Conservation (phyloP, 2,113 vertebrate genomes). For the Deroptyus accipitrinus region DNA sequence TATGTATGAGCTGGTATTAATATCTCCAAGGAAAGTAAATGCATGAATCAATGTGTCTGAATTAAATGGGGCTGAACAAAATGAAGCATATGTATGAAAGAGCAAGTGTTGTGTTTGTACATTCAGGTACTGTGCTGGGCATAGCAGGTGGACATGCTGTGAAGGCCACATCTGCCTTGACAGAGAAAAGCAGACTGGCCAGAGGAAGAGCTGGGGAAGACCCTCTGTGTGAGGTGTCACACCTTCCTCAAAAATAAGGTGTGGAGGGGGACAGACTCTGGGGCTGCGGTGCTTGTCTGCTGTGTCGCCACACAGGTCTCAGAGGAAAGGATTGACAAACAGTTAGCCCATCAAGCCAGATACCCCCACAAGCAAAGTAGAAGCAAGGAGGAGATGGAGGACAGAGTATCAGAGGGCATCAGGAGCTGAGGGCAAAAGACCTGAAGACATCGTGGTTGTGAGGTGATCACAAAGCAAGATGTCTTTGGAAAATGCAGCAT, state of each 20-base stretch:
- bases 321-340: background rate
- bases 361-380: background rate
- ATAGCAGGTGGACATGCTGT: rapidly evolving
- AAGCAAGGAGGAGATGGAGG: background rate
- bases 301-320: background rate
- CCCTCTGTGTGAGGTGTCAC: rapidly evolving
- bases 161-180: background rate
- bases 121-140: background rate
- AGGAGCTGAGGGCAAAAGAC: background rate
- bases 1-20: constrained; percentile 43
- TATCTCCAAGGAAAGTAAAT: constrained; percentile 25
- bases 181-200: background rate
- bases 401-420: background rate
- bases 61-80: background rate
- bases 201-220: background rate
- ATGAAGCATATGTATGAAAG: background rate
- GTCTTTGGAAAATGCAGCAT: background rate
- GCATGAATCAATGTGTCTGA: constrained; percentile 4
- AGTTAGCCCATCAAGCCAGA: rapidly evolving
- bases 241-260: background rate
- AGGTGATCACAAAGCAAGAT: background rate
- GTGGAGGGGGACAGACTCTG: background rate
- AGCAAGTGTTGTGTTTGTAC: background rate
- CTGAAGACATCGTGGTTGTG: rapidly evolving
- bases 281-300: background rate